These are phyloP conservation scores for Diachasmimorpha longicaudata DNA, from an alignment of 1,140 invertebrate species.

Conservation along the genomic window DNA sequence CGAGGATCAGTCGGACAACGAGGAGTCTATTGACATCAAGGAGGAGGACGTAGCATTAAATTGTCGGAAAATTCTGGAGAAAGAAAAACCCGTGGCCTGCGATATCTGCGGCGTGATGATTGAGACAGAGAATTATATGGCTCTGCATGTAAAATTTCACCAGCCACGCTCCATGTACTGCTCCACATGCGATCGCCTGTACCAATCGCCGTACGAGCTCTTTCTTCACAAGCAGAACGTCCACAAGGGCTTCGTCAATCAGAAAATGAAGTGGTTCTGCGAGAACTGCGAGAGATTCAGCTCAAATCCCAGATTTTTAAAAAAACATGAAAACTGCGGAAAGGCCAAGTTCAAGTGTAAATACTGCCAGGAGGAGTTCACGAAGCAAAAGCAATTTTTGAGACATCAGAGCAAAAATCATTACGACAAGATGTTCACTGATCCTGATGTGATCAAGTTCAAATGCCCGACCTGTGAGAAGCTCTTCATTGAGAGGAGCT, in stretches of 20 bases:
- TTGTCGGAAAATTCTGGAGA: neutral
- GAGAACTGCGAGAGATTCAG: conserved; percentile 17
- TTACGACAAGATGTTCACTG: neutral
- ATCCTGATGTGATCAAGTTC: neutral
- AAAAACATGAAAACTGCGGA: conserved; percentile 1
- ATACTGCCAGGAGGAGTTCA: conserved; percentile 14
- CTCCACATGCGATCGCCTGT: neutral
- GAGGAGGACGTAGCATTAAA: neutral
- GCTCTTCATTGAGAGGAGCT: neutral
- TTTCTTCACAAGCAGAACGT: conserved; percentile 14
- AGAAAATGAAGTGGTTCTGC: conserved; percentile 16
- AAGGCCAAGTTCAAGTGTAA: conserved; percentile 14
- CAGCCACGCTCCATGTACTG: neutral
- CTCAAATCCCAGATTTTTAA: neutral
- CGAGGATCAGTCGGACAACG: neutral
- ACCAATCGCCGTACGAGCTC: conserved; percentile 14
- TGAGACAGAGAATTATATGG: neutral
- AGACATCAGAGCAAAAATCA: conserved; percentile 1
- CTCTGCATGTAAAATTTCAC: conserved; percentile 8
- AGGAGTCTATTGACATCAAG: neutral
- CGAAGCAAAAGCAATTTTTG: neutral
- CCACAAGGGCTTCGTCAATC: neutral
- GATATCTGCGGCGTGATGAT: neutral
- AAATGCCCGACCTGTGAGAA: neutral
- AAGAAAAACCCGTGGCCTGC: neutral